Conservation (phyloP, 2,113 vertebrate species). For the Paratilapia polleni region DNA sequence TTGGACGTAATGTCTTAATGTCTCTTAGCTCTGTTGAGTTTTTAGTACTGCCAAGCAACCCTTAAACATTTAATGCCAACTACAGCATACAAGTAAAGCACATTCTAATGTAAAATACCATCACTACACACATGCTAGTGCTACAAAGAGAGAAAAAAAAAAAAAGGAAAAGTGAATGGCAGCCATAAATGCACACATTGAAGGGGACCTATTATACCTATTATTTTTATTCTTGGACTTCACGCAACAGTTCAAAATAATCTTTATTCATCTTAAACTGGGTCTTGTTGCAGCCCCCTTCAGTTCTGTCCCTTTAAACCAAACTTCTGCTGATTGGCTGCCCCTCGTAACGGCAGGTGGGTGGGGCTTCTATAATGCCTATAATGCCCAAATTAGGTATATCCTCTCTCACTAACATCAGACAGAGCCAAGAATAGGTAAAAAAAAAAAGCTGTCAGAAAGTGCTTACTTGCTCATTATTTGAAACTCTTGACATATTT, state of each 20-base stretch:
- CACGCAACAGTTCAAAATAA: background rate
- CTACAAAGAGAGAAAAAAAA: background rate
- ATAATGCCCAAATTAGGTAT: no score
- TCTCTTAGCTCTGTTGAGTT: slow-evolving; percentile 12
- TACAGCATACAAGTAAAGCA: slow-evolving; percentile 1
- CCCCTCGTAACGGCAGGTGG: background rate
- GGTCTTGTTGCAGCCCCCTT: background rate
- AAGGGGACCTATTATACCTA: background rate
- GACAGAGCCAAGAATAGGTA: background rate
- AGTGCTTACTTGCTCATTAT: background rate
- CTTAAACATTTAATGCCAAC: background rate
- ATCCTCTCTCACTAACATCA: background rate
- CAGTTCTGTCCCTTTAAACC: background rate
- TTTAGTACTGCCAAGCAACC: slow-evolving; percentile 18
- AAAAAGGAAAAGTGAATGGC: background rate
- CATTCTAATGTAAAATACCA: background rate
- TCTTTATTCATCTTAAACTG: background rate
- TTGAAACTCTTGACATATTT: background rate
- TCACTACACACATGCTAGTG: slow-evolving; percentile 30
- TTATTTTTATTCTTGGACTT: background rate
- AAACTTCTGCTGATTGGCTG: background rate
- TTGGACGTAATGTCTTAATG: background rate
- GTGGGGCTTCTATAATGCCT: background rate
- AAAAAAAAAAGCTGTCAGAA: background rate
- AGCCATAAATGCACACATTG: background rate